Base-by-base conservation (phyloP, 2,113 vertebrate genomes). In the Clarias magur region DNA sequence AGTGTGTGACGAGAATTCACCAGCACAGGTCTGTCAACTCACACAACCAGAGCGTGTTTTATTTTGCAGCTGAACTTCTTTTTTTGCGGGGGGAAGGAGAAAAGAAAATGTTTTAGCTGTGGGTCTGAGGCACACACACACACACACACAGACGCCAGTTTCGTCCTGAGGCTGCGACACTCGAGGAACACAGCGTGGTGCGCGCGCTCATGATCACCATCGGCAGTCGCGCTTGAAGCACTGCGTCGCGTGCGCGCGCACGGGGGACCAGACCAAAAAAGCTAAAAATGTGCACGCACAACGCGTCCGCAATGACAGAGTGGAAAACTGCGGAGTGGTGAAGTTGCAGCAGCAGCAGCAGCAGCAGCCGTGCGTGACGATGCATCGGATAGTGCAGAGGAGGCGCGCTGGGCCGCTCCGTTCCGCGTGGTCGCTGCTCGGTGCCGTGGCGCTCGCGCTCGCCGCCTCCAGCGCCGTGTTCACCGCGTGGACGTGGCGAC, bases 401-500 rank as follows among this genome's bases (percentile, higher is more conserved):
- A 94, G 94, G 89, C 91, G 93, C 89, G 92, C 93, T 89, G 93
- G 93, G 90, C 92, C 92, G 88, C 93, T 95, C 90, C 93, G 94
- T 87, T 91, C 94, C 88, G 91, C 93, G 88, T 95, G 95, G 95
- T 93, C 92, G 82, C 93, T 92, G 57, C 91, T 95, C 91, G 94
- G 94, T n/a, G 91, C 94, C 89, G 89, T 94, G 84, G 95, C 95
- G 65, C 90, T 96, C 88, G 93, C 94, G 72, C 92, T 96, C 89
- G 95, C 95, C 84, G 93, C 93, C 4, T 94, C 94, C 93, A 96
- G 95, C 89, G 94, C 94, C 80, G 85, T 95, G n/a, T 95, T 96
- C 53, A 95, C 95, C 89, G 94, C 93, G 85, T 96, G 95, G 94
- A 95, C 95, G 27, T 95, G 94, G 95, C 88, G 94, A 73, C 95